Evolutionary conservation across 2,888 invertebrate genomes (phyloP), one percentile per base, ranked within the genome.

Genomic region (Agriopis leucophaearia): DNA sequence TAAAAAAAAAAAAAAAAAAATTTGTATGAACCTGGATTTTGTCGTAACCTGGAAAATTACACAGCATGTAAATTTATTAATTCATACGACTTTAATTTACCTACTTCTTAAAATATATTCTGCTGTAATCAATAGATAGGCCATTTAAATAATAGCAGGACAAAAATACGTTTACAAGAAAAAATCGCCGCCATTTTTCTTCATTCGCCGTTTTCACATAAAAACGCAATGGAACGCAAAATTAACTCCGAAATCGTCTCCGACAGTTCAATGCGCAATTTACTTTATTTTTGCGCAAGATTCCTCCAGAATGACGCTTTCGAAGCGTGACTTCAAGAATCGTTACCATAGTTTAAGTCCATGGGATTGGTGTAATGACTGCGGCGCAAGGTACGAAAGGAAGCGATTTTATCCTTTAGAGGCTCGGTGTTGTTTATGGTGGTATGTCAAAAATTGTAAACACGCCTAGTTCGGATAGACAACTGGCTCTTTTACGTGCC

Each of bases 261-360:
- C 47, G 65, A 71, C 73, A 78, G 76, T 64, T 62, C 59, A 66
- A 72, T 69, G 79, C 71, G 78, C 79, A 80, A 83, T 85, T 82
- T 80, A 78, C 79, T 78, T 81, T 81, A 81, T 78, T 79, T 80
- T 83, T 79, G 75, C 73, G 59, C 70, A 73, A 74, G 75, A 76
- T 74, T 75, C 74, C 74, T 69, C 69, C 59, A 65, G 75, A 78
- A 76, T 79, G 74, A 80, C 74, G 77, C 75, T 79, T 77, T 72
- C 66, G 67, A 74, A 72, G 78, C 79, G 80, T 81, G 78, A 83
- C 81, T 86, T 82, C 82, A 83, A 78, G 79, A 80, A 83, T 81
- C 84, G 82, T 79, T 81, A 75, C 79, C 81, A 82, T 82, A 81
- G 83, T 83, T 74, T 80, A 84, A 85, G 83, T 81, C 82, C 79